These are phyloP conservation scores for Ceramica pisi DNA, from an alignment of 2,888 invertebrate species.

Conservation along the genomic window DNA sequence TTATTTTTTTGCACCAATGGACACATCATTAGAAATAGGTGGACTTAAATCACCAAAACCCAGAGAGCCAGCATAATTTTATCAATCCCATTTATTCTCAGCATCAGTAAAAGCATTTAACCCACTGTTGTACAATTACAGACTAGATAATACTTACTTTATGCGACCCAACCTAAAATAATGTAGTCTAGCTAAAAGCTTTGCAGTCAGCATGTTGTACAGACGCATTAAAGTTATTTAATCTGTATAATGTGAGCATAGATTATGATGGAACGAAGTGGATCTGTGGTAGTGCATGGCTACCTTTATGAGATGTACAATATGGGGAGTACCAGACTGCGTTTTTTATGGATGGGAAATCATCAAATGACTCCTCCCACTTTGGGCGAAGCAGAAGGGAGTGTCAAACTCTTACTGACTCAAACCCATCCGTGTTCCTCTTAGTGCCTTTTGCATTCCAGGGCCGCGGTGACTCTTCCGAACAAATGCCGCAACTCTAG, in stretches of 20 bases:
- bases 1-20: neutral
- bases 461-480: too few relatives aligned
- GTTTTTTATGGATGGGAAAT: too few relatives aligned
- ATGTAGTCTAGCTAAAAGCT: conserved; percentile 31
- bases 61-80: neutral
- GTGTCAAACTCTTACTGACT: too few relatives aligned
- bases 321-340: too few relatives aligned
- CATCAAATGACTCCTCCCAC: too few relatives aligned
- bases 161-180: conserved; percentile 26
- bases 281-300: conserved; percentile 4
- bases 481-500: too few relatives aligned
- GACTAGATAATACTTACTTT: conserved; percentile 1
- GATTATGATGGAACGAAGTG: conserved; percentile 8
- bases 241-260: conserved; percentile 45
- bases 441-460: too few relatives aligned
- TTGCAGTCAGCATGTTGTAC: conserved; percentile 17
- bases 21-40: too few relatives aligned
- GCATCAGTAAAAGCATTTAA: neutral
- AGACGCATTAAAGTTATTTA: conserved; percentile 47
- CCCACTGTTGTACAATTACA: neutral
- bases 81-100: neutral
- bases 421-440: too few relatives aligned
- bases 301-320: conserved; percentile 1
- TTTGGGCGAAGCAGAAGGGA: too few relatives aligned
- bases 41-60: neutral